phyloP scores from a whole-genome alignment of 2,113 vertebrate species.

The Calidris pygmaea region DNA sequence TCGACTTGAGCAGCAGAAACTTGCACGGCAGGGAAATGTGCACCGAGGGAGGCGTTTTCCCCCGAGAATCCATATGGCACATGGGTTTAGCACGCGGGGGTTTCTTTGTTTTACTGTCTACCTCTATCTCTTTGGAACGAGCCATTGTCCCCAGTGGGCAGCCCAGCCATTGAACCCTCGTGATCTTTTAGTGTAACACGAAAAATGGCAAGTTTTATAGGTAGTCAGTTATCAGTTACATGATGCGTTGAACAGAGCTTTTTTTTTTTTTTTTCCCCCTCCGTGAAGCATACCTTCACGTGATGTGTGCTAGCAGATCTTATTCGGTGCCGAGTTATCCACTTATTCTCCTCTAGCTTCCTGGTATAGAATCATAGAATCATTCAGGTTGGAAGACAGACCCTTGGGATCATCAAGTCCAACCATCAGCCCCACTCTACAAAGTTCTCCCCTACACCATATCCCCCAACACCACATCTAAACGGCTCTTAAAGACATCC shows the following conservation, averaged over 20 bases:
- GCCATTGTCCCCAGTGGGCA: background rate
- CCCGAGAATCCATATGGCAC: background rate
- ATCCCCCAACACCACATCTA: too few relatives aligned
- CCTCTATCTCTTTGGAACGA: background rate
- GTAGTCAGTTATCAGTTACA: background rate
- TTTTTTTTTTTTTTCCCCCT: background rate
- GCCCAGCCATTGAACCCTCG: background rate
- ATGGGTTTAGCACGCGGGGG: rapidly evolving
- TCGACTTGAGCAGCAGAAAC: background rate
- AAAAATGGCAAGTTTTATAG: background rate
- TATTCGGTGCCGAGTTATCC: background rate
- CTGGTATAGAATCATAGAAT: background rate
- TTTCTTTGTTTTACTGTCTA: background rate
- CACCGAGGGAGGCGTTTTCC: background rate
- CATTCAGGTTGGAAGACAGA: too few relatives aligned
- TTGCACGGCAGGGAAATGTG: background rate
- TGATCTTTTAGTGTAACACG: background rate
- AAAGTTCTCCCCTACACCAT: too few relatives aligned
- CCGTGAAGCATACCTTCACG: background rate
- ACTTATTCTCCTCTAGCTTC: background rate
- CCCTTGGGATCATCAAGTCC: too few relatives aligned
- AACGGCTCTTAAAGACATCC: too few relatives aligned
- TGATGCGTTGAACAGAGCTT: background rate
- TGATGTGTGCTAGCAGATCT: background rate
- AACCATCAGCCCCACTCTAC: too few relatives aligned